Evolutionary conservation across 1,140 invertebrate species (phyloP).

Genomic region (Pachypsylla venusta): DNA sequence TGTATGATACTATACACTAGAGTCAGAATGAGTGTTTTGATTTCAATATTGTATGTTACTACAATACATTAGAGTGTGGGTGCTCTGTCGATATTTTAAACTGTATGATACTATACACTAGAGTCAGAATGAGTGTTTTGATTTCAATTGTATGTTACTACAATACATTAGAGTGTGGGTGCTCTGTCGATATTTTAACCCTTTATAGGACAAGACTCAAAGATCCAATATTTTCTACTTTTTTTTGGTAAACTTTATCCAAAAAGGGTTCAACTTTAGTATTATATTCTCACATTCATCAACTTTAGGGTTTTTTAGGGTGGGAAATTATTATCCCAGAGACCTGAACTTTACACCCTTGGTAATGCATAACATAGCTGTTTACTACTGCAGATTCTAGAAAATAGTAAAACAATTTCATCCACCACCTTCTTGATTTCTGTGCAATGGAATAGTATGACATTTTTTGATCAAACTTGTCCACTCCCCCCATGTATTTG

Average conservation of each 20-base stretch:
- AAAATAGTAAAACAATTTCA: conserved; percentile 17
- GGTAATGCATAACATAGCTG: conserved; percentile 11
- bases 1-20: too few relatives aligned
- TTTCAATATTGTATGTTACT: too few relatives aligned
- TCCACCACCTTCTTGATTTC: conserved; percentile 19
- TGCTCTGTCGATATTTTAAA: too few relatives aligned
- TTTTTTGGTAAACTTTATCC: not conserved
- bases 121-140: too few relatives aligned
- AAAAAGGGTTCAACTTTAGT: conserved; percentile 1
- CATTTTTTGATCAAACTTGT: conserved; percentile 20
- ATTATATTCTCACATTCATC: too few relatives aligned
- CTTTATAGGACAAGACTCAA: not conserved
- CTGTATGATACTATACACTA: too few relatives aligned
- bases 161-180: too few relatives aligned
- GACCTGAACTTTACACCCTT: not conserved
- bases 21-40: too few relatives aligned
- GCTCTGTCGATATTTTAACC: too few relatives aligned
- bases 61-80: too few relatives aligned
- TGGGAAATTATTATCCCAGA: not conserved
- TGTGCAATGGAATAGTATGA: conserved; percentile 13
- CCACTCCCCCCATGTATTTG: conserved; percentile 22
- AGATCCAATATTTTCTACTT: not conserved
- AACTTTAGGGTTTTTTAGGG: too few relatives aligned
- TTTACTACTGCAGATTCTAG: conserved; percentile 15
- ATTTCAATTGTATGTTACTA: too few relatives aligned